Percentiles rank a stretch among this genome's conserved stretches.
Evolutionary conservation across 2,888 invertebrate genomes (phyloP).

Genomic region (Danaus chrysippus): DNA sequence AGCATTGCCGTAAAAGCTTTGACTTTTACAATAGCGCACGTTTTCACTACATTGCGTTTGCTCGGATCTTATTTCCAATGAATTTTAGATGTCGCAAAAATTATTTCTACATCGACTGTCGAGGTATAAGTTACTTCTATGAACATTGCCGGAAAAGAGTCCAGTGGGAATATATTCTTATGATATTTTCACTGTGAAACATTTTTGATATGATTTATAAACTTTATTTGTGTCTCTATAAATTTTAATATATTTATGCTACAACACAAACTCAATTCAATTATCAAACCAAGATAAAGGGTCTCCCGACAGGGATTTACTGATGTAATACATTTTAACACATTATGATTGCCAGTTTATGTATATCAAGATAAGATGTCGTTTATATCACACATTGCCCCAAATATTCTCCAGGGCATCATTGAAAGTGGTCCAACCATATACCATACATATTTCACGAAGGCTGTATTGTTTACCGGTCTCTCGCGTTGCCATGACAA

Average conservation of each 20-base stretch:
- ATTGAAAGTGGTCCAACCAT: conserved; percentile 9
- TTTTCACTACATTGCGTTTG: conserved; percentile 63
- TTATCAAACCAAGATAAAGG: not conserved
- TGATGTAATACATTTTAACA: not conserved
- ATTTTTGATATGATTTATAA: too few species aligned
- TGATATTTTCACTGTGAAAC: not conserved
- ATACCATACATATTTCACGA: conserved; percentile 23
- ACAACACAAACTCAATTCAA: too few species aligned
- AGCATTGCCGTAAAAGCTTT: conserved; percentile 52
- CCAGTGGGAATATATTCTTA: conserved; percentile 12
- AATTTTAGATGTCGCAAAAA: conserved; percentile 52
- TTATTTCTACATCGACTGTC: conserved; percentile 31
- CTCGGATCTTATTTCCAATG: conserved; percentile 57
- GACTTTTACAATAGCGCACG: conserved; percentile 57
- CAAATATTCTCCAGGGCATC: conserved; percentile 14
- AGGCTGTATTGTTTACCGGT: conserved; percentile 31
- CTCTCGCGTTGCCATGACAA: conserved; percentile 35
- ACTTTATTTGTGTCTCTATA: too few species aligned
- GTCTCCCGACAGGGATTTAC: not conserved
- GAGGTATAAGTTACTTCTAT: conserved; percentile 20
- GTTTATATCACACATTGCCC: conserved; percentile 13
- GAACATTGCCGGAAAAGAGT: conserved; percentile 10
- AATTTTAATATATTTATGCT: too few species aligned
- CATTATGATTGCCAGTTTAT: not conserved
- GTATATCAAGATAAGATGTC: conserved; percentile 4